phyloP scores from a whole-genome alignment of 2,113 vertebrate genomes.

The Bufo gargarizans region DNA sequence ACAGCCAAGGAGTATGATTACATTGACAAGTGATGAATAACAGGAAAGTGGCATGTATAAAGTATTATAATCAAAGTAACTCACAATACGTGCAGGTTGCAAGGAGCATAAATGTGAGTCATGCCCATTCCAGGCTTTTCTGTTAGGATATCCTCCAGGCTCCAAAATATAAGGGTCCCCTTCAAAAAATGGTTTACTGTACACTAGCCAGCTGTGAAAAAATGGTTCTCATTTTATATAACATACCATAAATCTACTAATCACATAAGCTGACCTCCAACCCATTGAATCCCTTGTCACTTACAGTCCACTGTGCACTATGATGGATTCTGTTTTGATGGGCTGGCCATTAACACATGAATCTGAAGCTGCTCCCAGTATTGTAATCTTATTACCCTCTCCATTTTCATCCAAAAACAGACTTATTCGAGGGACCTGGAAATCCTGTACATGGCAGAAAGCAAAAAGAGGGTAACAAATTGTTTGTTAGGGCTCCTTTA shows the following conservation, averaged over 20 bases:
- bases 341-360: constrained; percentile 75
- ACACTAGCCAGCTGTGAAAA: constrained; percentile 87
- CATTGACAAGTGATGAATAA: not conserved
- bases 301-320: constrained; percentile 91
- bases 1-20: not conserved
- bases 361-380: constrained; percentile 82
- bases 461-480: not conserved
- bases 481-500: not conserved
- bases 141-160: constrained; percentile 84
- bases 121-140: constrained; percentile 84
- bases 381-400: constrained; percentile 78
- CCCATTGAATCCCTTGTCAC: constrained; percentile 56
- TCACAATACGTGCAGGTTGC: constrained; percentile 76
- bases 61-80: not conserved
- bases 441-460: constrained; percentile 75
- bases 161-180: constrained; percentile 85
- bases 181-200: constrained; percentile 87
- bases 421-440: constrained; percentile 83
- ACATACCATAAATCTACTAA: not conserved
- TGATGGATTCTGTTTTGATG: constrained; percentile 83
- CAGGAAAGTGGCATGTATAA: not conserved
- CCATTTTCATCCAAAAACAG: constrained; percentile 86
- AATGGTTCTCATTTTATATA: not conserved
- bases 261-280: not conserved
- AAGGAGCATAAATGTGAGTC: constrained; percentile 83